Base-by-base conservation (phyloP, 2,797 vertebrate species). In the Orientallactaga sibirica region DNA sequence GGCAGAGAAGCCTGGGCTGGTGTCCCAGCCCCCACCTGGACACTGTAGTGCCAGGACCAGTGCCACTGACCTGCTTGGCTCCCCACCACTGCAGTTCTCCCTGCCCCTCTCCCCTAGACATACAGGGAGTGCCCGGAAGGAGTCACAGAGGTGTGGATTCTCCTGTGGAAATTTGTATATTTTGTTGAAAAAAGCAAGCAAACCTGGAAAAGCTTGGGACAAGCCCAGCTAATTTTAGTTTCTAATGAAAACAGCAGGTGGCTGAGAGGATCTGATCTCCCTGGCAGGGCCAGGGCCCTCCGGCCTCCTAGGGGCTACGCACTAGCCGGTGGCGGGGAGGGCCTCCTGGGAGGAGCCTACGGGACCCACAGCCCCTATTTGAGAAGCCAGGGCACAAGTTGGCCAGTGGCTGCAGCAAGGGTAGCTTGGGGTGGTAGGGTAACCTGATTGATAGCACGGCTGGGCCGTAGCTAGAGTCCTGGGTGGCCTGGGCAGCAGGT, bases 201-300 rank as follows among this genome's bases (percentile, higher is more conserved):
- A 90, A 96, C 94, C 95, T 95, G 64, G 95, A 96, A 95, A 86
- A 92, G 75, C 92, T 97, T 97, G 84, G 90, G 95, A 94, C 95
- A 62, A 94, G 96, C 96, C 8, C 88, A 94, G 95, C 88, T 96
- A 81, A 95, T 96, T 97, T 98, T 97, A 98, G 94, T 97, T 96
- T 92, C 96, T 4, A 0, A 90, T 97, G 94, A 95, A 97, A 97
- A 96, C 43, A 93, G 91, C 95, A 96, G 90, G 75, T 96, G 94
- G 88, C 88, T 43, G 92, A 94, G 94, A 93, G 93, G 90, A 86
- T 96, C 96, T 95, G 92, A 96, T 95, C 95, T 96, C 91, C 93
- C 96, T 96, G 97, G 96, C 93, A 95, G 87, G 76, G 94, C 93
- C 95, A 85, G 68, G 80, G 95, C 94, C 86, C 95, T 96, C 93